Evolutionary conservation across 2,797 vertebrate species (phyloP), one percentile per base, ranked within the genome.

Genomic region (Enteromius trimaculatus): DNA sequence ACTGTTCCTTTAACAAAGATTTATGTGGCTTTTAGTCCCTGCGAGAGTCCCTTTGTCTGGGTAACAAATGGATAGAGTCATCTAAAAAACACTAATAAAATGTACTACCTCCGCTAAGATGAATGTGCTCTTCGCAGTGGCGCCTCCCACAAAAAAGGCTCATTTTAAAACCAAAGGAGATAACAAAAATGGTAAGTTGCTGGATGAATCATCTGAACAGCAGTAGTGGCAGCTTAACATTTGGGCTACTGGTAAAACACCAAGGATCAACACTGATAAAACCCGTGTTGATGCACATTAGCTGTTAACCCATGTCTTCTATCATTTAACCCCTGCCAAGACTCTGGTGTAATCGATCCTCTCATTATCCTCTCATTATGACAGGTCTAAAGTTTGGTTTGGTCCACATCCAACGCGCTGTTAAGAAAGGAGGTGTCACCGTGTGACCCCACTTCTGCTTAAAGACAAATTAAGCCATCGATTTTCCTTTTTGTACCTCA

Each of bases 401-500:
- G 34, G 70, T 19, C 19, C 29, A 74, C 58, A 60, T 37, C 74
- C 10, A 60, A 23, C 7, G 16, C 29, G 31, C 29, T 34, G 39
- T 37, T 83, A 77, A 70, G 82, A 86, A 75, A 81, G 70, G 80
- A 81, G 70, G 80, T 70, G 74, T 81, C 84, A 86, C 44, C 47
- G 85, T 81, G 75, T 55, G 72, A 17, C 77, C 65, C 75, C 16
- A 58, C 79, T 64, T 82, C 84, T 76, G 86, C 84, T 88, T 87
- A 87, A 79, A 88, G 83, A 89, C 88, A 92, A 92, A 92, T 92
- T 87, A 92, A 90, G 83, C 82, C 87, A 93, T 90, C 86, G 90
- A 93, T 93, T 90, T 84, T 77, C 7, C 53, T 87, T 84, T 87
- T 88, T 91, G 88, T 89, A 89, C 87, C 87, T 91, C 88, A 91